Conservation (phyloP, 2,797 vertebrate species). For the Tenualosa thibaudeaui region DNA sequence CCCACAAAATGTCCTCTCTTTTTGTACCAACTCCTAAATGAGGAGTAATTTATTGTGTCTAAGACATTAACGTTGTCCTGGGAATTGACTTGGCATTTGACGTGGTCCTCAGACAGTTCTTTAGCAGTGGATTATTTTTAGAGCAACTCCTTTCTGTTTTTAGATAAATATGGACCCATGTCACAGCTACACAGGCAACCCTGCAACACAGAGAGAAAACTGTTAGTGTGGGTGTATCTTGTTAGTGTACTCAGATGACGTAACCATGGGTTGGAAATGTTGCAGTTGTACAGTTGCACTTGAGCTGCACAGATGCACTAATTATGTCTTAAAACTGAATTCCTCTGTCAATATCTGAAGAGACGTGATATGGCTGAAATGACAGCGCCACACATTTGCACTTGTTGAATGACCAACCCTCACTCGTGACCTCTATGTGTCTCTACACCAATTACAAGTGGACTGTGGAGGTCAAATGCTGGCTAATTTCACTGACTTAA, state of each 20-base stretch:
- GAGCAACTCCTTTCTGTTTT: neutral
- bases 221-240: neutral
- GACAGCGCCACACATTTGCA: slow-evolving; percentile 10
- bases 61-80: neutral
- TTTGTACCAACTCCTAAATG: neutral
- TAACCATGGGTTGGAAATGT: neutral
- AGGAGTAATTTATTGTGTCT: neutral
- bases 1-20: too few species aligned
- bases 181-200: neutral
- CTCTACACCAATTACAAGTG: neutral
- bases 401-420: neutral
- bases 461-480: neutral
- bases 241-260: neutral
- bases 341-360: neutral
- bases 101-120: too few species aligned
- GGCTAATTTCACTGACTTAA: neutral
- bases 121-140: too few species aligned
- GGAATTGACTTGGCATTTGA: neutral
- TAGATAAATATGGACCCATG: neutral
- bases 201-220: neutral
- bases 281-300: neutral
- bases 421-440: neutral
- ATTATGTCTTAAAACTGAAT: neutral
- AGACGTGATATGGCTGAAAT: neutral
- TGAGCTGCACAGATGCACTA: slow-evolving; percentile 6